These are phyloP conservation scores for Ptychoptera albimana DNA, from an alignment of 2,888 invertebrate genomes.

Conservation along the genomic window DNA sequence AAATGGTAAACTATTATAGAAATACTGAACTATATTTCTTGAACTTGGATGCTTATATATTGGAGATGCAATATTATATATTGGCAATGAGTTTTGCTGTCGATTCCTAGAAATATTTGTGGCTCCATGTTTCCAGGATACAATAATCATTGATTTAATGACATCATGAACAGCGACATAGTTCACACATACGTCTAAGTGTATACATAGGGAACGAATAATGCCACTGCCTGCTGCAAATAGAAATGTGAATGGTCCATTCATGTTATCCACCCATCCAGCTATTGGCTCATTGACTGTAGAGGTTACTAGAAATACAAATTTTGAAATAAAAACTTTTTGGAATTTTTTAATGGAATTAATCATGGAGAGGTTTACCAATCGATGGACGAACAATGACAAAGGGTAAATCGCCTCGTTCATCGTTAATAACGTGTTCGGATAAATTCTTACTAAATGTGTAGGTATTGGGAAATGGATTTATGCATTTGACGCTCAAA, in stretches of 20 bases:
- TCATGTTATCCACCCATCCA: constrained; percentile 87
- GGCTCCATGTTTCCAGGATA: constrained; percentile 50
- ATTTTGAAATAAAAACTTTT: constrained; percentile 1
- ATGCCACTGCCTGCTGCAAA: constrained; percentile 56
- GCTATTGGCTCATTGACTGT: constrained; percentile 43
- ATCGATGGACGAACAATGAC: constrained; percentile 79
- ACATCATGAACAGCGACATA: constrained; percentile 70
- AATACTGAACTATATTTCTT: no score
- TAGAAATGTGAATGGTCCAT: constrained; percentile 68
- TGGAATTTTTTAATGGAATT: neutral
- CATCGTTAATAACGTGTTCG: constrained; percentile 62
- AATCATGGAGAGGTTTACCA: constrained; percentile 33
- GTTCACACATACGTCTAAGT: constrained; percentile 45
- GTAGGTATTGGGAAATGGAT: constrained; percentile 73
- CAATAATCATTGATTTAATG: constrained; percentile 51
- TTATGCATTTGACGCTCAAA: constrained; percentile 42
- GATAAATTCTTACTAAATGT: constrained; percentile 79
- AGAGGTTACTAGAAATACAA: constrained; percentile 39
- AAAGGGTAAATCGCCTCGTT: constrained; percentile 47
- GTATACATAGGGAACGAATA: constrained; percentile 47
- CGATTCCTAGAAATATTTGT: constrained; percentile 4
- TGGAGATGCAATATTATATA: no score
- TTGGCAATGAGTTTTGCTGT: no score
- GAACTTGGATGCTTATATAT: constrained; percentile 43
- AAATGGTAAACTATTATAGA: no score